phyloP scores from a whole-genome alignment of 37 sponge, comb jelly and placozoan genomes.

The Diacarnus erythraeanus region DNA sequence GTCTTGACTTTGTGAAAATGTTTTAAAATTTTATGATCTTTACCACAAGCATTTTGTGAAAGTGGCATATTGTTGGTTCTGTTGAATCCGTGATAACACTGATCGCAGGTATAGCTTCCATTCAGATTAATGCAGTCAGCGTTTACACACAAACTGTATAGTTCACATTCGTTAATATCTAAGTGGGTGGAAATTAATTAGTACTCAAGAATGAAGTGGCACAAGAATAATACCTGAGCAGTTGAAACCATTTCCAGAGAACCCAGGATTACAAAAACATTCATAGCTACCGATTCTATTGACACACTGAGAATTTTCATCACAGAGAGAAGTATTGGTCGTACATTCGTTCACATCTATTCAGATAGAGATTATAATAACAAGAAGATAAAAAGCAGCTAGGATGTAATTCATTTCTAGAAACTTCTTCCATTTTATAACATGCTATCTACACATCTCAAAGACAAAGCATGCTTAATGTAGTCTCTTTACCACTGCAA shows the following conservation, averaged over 20 bases:
- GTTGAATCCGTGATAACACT: background rate
- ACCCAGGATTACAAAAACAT: constrained; percentile 42
- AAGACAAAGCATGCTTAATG: too few species aligned
- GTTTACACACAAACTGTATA: background rate
- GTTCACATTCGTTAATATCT: background rate
- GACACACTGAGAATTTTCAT: constrained; percentile 26
- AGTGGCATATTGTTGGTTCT: background rate
- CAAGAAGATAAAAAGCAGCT: too few species aligned
- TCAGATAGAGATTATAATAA: background rate
- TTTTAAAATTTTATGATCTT: background rate
- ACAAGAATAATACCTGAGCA: constrained; percentile 16
- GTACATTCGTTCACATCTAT: constrained; percentile 19
- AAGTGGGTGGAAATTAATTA: too few species aligned
- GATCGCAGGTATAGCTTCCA: background rate
- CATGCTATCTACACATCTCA: too few species aligned
- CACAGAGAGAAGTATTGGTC: background rate
- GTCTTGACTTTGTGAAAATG: too few species aligned
- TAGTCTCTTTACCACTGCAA: constrained; percentile 1
- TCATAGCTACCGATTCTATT: constrained; percentile 45
- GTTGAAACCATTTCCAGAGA: constrained; percentile 27
- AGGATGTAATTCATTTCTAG: too few species aligned
- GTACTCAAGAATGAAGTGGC: too few species aligned
- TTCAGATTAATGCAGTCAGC: constrained; percentile 21
- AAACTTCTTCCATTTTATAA: too few species aligned
- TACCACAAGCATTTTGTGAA: background rate